phyloP scores from a whole-genome alignment of 2,888 invertebrate species.

The Ophioninae sp. region DNA sequence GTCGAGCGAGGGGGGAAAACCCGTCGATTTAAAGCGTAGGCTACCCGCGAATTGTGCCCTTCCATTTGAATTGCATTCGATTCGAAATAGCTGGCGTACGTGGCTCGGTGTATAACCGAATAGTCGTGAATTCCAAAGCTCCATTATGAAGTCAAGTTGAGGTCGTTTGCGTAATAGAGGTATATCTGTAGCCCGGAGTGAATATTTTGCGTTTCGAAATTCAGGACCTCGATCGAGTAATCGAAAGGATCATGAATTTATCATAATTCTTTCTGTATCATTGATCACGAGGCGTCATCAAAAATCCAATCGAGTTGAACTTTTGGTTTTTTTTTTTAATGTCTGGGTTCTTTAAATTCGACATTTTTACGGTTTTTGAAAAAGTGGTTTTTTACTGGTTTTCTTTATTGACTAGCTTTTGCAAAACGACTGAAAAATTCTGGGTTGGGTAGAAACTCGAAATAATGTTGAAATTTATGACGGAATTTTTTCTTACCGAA shows the following conservation, averaged over 20 bases:
- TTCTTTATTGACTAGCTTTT: not conserved
- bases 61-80: not conserved
- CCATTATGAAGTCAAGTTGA: slow-evolving; percentile 1
- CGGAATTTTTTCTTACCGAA: not conserved
- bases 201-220: not conserved
- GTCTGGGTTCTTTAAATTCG: not conserved
- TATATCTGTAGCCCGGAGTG: not conserved
- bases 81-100: slow-evolving; percentile 1
- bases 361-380: not conserved
- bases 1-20: not conserved
- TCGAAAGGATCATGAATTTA: not conserved
- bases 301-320: not conserved
- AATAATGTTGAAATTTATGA: not conserved
- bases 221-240: not conserved
- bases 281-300: not conserved
- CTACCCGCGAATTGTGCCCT: not conserved
- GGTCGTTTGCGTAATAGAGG: not conserved
- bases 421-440: not conserved
- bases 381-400: not conserved
- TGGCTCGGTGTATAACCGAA: not conserved
- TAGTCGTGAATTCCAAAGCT: slow-evolving; percentile 5
- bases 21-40: not conserved
- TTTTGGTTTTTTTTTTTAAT: not conserved
- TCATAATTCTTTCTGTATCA: not conserved
- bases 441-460: not conserved